phyloP scores from a whole-genome alignment of 2,888 invertebrate genomes.

The Chaetogeoica ovagalla region DNA sequence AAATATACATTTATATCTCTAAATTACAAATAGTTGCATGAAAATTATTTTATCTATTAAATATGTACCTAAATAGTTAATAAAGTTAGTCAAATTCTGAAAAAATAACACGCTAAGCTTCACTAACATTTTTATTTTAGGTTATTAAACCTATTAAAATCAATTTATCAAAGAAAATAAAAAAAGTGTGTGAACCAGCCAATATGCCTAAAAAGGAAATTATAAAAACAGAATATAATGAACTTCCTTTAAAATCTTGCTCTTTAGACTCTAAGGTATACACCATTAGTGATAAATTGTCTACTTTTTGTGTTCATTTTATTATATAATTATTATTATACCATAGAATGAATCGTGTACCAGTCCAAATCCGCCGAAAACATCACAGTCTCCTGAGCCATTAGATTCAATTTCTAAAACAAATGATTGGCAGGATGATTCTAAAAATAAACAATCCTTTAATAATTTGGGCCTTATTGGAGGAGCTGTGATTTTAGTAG shows the following conservation, averaged over 20 bases:
- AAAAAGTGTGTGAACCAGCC: constrained; percentile 24
- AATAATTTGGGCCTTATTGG: constrained; percentile 29
- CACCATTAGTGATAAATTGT: constrained; percentile 4
- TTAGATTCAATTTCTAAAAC: not conserved
- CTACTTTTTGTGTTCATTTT: not conserved
- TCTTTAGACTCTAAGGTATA: constrained; percentile 38
- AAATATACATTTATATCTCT: too few relatives aligned
- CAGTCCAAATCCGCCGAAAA: not conserved
- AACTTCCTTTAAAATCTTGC: constrained; percentile 19
- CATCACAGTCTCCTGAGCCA: not conserved
- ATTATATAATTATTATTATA: constrained; percentile 10
- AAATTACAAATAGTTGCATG: too few relatives aligned
- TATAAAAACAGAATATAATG: constrained; percentile 25
- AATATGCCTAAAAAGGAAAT: constrained; percentile 33
- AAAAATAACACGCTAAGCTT: not conserved
- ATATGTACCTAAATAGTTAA: constrained; percentile 2
- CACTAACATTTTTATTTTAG: constrained; percentile 29
- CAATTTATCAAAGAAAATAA: constrained; percentile 38
- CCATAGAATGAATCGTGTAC: constrained; percentile 2
- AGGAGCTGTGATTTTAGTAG: constrained; percentile 42
- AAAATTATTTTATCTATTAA: not conserved
- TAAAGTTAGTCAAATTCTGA: not conserved
- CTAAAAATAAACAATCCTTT: constrained; percentile 24
- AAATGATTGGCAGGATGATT: not conserved
- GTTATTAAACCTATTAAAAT: constrained; percentile 51